Evolutionary conservation across 2,797 vertebrate species (phyloP).

Genomic region (Lagocephalus sceleratus): DNA sequence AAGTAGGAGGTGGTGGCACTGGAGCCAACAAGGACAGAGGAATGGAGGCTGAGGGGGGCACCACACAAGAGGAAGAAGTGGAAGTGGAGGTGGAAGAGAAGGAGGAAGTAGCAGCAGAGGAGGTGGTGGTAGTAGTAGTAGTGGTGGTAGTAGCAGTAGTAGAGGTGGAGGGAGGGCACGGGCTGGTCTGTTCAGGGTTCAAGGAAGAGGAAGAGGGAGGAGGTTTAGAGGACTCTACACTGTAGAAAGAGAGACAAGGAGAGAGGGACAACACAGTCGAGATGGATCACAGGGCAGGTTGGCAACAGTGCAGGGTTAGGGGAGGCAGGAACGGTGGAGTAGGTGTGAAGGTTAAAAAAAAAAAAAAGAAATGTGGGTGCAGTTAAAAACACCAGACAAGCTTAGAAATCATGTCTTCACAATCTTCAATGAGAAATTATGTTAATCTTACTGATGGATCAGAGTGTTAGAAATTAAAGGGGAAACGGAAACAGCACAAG

Average conservation of each 20-base stretch:
- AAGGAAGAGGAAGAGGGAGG: constrained; percentile 91
- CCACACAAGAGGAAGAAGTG: constrained; percentile 85
- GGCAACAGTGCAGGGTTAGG: constrained; percentile 42
- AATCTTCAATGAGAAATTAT: no score
- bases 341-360: constrained; percentile 50
- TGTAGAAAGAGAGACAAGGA: constrained; percentile 87
- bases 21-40: constrained; percentile 87
- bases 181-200: constrained; percentile 94
- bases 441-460: constrained; percentile 20
- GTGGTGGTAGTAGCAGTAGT: constrained; percentile 70
- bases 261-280: constrained; percentile 81
- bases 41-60: constrained; percentile 84
- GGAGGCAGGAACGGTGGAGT: constrained; percentile 13
- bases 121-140: constrained; percentile 76
- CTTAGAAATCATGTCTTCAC: no score
- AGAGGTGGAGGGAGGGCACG: constrained; percentile 84
- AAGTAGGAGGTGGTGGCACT: constrained; percentile 84
- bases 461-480: constrained; percentile 33
- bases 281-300: constrained; percentile 77
- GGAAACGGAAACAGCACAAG: constrained; percentile 31
- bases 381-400: constrained; percentile 47
- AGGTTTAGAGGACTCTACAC: constrained; percentile 99
- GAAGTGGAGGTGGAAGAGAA: constrained; percentile 68
- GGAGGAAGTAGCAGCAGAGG: constrained; percentile 79
- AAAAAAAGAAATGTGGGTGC: constrained; percentile 47